A percentile compares a stretch with the other conserved stretches of the same genome.
Conservation (phyloP, 2,888 invertebrate genomes). For the Lasius platythorax region DNA sequence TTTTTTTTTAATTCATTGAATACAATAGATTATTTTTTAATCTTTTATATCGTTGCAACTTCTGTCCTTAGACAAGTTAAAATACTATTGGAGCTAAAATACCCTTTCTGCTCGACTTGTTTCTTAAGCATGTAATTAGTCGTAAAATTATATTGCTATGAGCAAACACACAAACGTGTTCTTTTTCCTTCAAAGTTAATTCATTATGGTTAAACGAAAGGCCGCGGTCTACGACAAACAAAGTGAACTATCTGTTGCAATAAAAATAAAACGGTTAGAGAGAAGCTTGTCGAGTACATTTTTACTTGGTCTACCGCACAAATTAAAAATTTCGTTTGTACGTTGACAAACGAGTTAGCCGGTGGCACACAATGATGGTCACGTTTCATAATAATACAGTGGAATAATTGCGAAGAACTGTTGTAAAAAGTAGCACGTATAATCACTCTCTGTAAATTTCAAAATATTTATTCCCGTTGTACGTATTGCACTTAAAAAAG, state of each 20-base stretch:
- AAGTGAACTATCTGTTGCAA: conserved; percentile 34
- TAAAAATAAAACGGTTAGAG: conserved; percentile 22
- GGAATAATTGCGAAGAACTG: conserved; percentile 29
- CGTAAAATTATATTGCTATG: conserved; percentile 27
- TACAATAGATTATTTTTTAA: neutral
- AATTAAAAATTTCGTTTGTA: conserved; percentile 52
- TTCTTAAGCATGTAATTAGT: conserved; percentile 21
- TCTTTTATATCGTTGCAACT: neutral
- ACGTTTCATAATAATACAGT: conserved; percentile 40
- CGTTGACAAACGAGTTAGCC: conserved; percentile 13
- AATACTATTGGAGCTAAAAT: neutral
- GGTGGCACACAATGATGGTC: conserved; percentile 9
- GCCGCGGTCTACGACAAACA: conserved; percentile 12
- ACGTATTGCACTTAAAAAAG: neutral
- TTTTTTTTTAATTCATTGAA: neutral
- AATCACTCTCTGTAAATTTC: conserved; percentile 25
- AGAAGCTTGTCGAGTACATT: conserved; percentile 27
- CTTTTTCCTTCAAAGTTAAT: conserved; percentile 22
- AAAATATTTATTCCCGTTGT: conserved; percentile 43
- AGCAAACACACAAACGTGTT: neutral
- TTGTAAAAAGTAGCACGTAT: neutral
- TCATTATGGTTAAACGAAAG: conserved; percentile 34
- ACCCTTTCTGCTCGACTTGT: neutral
- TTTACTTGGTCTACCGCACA: conserved; percentile 33
- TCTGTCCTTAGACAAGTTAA: neutral